Evolutionary conservation across 2,888 invertebrate species (phyloP).

Genomic region (Zaprionus lineosus): DNA sequence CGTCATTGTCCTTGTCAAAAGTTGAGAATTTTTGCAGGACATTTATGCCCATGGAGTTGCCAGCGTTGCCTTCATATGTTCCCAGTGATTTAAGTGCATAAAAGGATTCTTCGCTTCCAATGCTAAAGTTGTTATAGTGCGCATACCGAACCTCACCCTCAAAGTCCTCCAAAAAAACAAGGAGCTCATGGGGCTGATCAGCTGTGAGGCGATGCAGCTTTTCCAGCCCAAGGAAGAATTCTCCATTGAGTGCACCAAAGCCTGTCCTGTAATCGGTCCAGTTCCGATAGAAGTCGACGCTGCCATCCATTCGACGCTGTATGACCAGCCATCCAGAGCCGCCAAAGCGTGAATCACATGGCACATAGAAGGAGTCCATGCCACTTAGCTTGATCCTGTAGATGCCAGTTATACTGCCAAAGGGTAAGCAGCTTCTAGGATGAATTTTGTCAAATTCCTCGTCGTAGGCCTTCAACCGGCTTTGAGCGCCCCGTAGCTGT

Average conservation of each 20-base stretch:
- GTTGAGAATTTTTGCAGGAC: constrained; percentile 88
- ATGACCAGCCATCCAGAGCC: constrained; percentile 88
- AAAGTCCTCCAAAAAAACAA: constrained; percentile 86
- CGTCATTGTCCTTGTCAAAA: constrained; percentile 86
- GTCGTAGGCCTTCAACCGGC: constrained; percentile 5
- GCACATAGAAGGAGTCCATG: constrained; percentile 84
- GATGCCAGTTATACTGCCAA: constrained; percentile 27
- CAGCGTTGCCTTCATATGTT: constrained; percentile 85
- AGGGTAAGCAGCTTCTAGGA: constrained; percentile 26
- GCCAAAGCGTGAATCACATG: constrained; percentile 82
- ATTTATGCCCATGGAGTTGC: constrained; percentile 87
- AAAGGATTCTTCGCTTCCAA: constrained; percentile 86
- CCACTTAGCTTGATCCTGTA: constrained; percentile 11
- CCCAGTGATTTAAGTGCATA: constrained; percentile 87
- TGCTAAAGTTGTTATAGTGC: constrained; percentile 86
- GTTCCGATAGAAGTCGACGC: constrained; percentile 86
- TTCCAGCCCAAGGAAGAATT: constrained; percentile 88
- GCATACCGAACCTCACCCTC: constrained; percentile 85
- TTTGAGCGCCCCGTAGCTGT: background rate
- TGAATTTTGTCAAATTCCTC: constrained; percentile 6
- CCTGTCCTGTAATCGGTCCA: constrained; percentile 87
- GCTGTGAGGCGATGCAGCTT: constrained; percentile 84
- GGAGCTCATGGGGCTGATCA: constrained; percentile 83
- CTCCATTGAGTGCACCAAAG: constrained; percentile 87
- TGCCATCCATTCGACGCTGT: constrained; percentile 87